Base-by-base conservation (phyloP, 2,113 vertebrate species). In the Chaetops frenatus region DNA sequence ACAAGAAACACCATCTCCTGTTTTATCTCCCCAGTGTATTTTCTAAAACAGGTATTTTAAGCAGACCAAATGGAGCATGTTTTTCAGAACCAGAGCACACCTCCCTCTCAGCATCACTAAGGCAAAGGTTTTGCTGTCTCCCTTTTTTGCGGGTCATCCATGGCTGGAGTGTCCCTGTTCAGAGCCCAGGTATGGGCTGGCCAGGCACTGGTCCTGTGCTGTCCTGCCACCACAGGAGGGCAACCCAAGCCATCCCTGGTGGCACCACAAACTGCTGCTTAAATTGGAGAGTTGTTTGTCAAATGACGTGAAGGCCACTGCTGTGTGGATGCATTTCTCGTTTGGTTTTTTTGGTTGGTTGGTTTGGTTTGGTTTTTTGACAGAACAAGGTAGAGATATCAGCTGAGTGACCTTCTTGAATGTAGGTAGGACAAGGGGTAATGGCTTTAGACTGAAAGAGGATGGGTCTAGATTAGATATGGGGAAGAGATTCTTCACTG, bases 81-180 rank as follows among this genome's bases (percentile, higher is more conserved):
- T 87, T 15, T 9, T 33, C 35, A 74, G n/a, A 86, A 48, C 7
- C 0, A 0, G 58, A 77, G 23, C 10, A 0, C n/a, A 11, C 23
- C 36, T 65, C 69, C 27, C 12, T 57, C 45, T 67, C 44, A 76
- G 57, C 35, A 50, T 38, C 2, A 3, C 31, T 62, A 33, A 17
- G 19, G 27, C n/a, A 29, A 33, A 44, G 11, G 29, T n/a, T 73
- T 91, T 84, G 33, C 38, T 51, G 11, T 38, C 33, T 40, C 53
- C 8, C 12, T 4, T 29, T 47, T 35, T 12, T 47, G 56, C n/a
- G 56, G 40, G 19, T 13, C 18, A 22, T 4, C 4, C 0, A 0
- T 19, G 78, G 60, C 42, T 9, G 6, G 28, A n/a, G 11, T 64
- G 23, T 9, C 35, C 7, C 3, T 45, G 13, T 42, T 88, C 18